Evolutionary conservation across 2,888 invertebrate species (phyloP), one percentile per base, ranked within the genome.

Genomic region (Philereme transversata): DNA sequence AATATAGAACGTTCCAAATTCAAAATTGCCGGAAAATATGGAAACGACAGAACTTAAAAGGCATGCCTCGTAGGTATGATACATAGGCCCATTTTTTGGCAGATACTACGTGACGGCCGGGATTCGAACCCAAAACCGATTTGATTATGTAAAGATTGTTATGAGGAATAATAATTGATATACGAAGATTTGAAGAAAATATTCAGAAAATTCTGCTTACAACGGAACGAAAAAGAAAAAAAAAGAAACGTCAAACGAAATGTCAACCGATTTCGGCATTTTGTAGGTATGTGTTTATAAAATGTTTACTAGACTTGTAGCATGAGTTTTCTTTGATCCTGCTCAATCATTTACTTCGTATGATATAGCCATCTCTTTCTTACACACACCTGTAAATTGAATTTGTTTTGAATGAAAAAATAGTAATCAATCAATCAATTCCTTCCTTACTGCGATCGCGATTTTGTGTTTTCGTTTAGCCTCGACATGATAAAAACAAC

Each of bases 401-500:
- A 41, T 41, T 44, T 11, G n/a, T 44, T 34, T 10, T 51, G 9
- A 5, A 40, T 50, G 43, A 48, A 61, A 52, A 38, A 40, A 40
- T n/a, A 62, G 53, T 58, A 60, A 66, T 65, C 68, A 62, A 69
- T 65, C 66, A 66, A 52, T 33, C 40, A 40, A 54, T 49, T 45
- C 36, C 41, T 49, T 45, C 36, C 41, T 10, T 22, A 57, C 48
- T 60, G 60, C 67, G 50, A 61, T 62, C 22, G 22, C 22, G 22
- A 22, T 22, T 22, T 65, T 53, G 51, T 69, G 63, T 65, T 64
- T 65, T 65, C 59, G 57, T 62, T 62, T 60, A 43, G 53, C 57
- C 38, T 65, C 61, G 63, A 62, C 51, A 60, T 62, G 59, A 40
- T 67, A 62, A 60, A 65, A 69, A 64, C 67, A 64, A 50, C 45